Conservation (phyloP, 2,113 vertebrate genomes). For the Crotalus helleri region DNA sequence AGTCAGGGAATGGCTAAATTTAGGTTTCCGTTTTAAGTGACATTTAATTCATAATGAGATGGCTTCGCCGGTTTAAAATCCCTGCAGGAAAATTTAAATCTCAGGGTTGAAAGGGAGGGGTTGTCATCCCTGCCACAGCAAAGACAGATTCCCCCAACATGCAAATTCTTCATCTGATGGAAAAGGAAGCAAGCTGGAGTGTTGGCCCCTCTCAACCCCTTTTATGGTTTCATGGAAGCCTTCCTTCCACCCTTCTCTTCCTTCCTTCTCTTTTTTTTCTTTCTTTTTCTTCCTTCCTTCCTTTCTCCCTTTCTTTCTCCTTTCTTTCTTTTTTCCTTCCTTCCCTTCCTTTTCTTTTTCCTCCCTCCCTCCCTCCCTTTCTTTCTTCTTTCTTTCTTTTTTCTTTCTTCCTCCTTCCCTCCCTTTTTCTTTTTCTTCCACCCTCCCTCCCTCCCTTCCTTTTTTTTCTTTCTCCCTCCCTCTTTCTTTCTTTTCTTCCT, state of each 20-base stretch:
- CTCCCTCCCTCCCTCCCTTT: too few relatives aligned
- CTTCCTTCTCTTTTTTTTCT: not conserved
- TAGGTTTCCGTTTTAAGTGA: not conserved
- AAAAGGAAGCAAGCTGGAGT: not conserved
- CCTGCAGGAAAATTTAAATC: not conserved
- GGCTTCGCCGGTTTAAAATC: not conserved
- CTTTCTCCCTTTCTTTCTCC: not conserved
- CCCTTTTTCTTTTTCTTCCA: too few relatives aligned
- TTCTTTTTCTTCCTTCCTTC: not conserved
- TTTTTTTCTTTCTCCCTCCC: too few relatives aligned
- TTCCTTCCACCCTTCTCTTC: not conserved
- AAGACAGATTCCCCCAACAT: not conserved
- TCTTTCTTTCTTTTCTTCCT: too few relatives aligned
- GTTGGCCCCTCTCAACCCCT: not conserved
- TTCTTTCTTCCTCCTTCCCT: too few relatives aligned
- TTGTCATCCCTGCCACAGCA: not conserved
- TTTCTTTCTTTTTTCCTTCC: not conserved
- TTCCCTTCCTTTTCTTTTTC: too few relatives aligned
- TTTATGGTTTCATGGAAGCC: not conserved
- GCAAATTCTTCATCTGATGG: not conserved
- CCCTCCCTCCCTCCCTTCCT: rapidly evolving
- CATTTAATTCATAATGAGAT: not conserved
- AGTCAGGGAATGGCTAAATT: not conserved
- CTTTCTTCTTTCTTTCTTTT: too few relatives aligned
- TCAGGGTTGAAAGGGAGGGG: not conserved